phyloP scores from a whole-genome alignment of 2,888 invertebrate genomes.

The Sympetrum striolatum region DNA sequence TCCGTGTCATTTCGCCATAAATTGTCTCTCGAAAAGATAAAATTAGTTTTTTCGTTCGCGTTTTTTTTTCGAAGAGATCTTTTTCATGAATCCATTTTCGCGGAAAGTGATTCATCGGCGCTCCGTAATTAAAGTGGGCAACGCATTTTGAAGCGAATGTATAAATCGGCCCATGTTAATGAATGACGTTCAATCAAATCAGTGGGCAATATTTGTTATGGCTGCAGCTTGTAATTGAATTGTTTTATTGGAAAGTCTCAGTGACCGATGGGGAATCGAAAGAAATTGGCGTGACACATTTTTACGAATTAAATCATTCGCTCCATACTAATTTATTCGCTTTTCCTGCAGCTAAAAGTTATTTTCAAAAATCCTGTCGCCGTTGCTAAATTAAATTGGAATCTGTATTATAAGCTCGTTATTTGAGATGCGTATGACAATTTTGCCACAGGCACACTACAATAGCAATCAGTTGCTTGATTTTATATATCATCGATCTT shows the following conservation, averaged over 20 bases:
- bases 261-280: neutral
- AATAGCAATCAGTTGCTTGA: too few species aligned
- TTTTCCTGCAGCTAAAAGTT: too few species aligned
- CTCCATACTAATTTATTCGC: too few species aligned
- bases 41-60: neutral
- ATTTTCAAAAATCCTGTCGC: too few species aligned
- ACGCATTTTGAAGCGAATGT: neutral
- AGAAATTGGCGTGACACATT: neutral
- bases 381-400: too few species aligned
- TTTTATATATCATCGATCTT: too few species aligned
- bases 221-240: neutral
- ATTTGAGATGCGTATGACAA: too few species aligned
- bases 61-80: neutral
- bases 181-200: conserved; percentile 12
- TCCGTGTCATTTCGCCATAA: neutral
- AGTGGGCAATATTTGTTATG: neutral
- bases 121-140: neutral
- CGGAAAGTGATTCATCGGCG: neutral
- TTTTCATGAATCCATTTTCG: neutral
- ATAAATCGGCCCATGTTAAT: neutral
- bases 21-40: neutral
- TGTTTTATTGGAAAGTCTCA: neutral
- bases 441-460: too few species aligned
- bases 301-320: neutral
- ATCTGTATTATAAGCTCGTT: too few species aligned